Base-by-base conservation (phyloP, 2,113 vertebrate species). In the Aramus guarauna region DNA sequence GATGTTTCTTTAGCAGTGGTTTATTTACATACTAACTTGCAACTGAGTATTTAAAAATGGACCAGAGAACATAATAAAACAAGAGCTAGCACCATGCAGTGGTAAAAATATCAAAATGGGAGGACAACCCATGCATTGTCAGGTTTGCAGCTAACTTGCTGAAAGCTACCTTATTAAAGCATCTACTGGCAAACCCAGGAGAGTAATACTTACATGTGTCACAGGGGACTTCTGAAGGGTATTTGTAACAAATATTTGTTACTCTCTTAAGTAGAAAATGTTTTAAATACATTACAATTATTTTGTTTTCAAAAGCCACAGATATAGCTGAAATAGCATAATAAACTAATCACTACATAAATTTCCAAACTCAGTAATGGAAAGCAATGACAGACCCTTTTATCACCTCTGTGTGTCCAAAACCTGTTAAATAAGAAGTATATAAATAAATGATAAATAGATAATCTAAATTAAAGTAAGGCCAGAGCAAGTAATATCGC, bases 1-100 rank as follows among this genome's bases (percentile, higher is more conserved):
- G 0, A 19, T 1, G 0, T 63, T 68, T 63, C 37, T 75, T 75
- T 52, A 56, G 39, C 19, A 47, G n/a, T 23, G 8, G 2, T 36
- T 88, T 48, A 21, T 80, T 77, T 77, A n/a, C 11, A 10, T 64
- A 27, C 9, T 53, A 27, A 56, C 8, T 88, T 86, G 47, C 30
- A 88, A 73, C 14, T 26, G 43, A 39, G 17, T 81, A 43, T 84
- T 84, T 53, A 11, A 58, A 77, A 80, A 56, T 41, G 32, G 41
- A 52, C 68, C 11, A 69, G 50, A 53, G 29, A 92, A 74, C 18
- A 23, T 20, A 63, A 55, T 9, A 32, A 55, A 81, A 39, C 15
- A 69, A 78, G 15, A 78, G 7, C 21, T 58, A 55, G 23, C 22
- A 32, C 9, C 24, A 17, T 36, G 23, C 30, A 32, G 26, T n/a